Conservation (phyloP, 1,140 invertebrate species). For the Chlorops oryzae region DNA sequence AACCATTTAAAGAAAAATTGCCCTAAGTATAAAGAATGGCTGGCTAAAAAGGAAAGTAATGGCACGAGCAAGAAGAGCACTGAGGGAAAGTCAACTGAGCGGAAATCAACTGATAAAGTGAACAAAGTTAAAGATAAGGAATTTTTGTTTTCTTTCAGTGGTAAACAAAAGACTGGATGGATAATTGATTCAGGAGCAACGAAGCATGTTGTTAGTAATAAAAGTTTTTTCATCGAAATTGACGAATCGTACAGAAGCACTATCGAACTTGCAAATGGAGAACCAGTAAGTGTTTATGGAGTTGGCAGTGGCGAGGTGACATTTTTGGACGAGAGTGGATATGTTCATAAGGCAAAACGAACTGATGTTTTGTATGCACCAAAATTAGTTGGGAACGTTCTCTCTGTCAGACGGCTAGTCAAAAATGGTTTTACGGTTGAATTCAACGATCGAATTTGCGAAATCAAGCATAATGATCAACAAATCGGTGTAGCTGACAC, state of each 20-base stretch:
- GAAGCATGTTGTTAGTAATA: background rate
- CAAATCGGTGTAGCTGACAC: constrained; percentile 2
- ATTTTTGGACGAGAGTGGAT: constrained; percentile 1
- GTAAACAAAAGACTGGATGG: background rate
- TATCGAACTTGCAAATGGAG: constrained; percentile 1
- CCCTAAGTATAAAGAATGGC: constrained; percentile 3
- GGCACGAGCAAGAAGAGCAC: background rate
- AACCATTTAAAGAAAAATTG: background rate
- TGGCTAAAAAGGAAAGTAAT: constrained; percentile 1
- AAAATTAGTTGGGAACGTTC: constrained; percentile 1
- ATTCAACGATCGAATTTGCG: constrained; percentile 1
- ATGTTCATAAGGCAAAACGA: background rate
- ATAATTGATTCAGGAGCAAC: constrained; percentile 1
- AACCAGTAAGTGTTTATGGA: too few species aligned
- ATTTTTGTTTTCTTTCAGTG: background rate
- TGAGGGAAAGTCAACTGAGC: background rate
- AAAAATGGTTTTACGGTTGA: background rate
- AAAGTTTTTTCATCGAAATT: background rate
- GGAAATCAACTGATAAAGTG: background rate
- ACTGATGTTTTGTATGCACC: constrained; percentile 3
- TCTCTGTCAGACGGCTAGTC: background rate
- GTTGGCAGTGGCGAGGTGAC: background rate
- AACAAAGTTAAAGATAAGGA: background rate
- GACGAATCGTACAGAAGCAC: background rate
- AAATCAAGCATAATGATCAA: constrained; percentile 2